Conservation (phyloP, 1,140 invertebrate genomes). For the Chionoecetes opilio region DNA sequence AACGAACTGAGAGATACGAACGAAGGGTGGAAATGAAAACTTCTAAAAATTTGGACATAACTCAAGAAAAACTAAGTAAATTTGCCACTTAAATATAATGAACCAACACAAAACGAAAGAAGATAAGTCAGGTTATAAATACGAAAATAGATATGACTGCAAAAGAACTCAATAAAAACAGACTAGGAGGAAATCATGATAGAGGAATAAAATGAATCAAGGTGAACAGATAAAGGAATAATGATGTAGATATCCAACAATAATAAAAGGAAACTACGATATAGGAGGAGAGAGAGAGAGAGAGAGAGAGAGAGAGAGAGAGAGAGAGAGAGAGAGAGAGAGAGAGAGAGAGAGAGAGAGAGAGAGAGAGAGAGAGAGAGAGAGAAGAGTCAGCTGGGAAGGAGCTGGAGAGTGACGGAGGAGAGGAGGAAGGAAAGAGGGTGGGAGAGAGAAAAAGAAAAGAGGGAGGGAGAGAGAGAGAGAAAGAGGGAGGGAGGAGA, state of each 20-base stretch:
- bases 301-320: background rate
- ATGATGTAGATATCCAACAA: too few relatives aligned
- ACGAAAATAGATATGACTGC: too few relatives aligned
- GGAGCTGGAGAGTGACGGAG: background rate
- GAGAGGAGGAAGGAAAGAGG: background rate
- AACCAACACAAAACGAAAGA: background rate
- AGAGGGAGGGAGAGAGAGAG: background rate
- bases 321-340: slow-evolving; percentile 41
- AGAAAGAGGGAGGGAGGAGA: background rate
- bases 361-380: background rate
- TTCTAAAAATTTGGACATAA: too few relatives aligned
- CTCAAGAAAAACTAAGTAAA: too few relatives aligned
- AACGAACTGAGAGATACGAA: background rate
- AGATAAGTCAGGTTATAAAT: background rate
- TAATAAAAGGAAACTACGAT: too few relatives aligned
- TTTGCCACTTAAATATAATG: too few relatives aligned
- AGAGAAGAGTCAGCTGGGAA: background rate
- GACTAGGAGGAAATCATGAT: too few relatives aligned
- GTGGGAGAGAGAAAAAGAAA: background rate
- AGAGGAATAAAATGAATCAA: too few relatives aligned
- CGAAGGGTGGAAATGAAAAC: background rate
- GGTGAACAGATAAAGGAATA: too few relatives aligned
- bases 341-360: slow-evolving; percentile 42
- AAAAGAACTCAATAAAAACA: too few relatives aligned
- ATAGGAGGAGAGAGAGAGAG: background rate